phyloP scores from a whole-genome alignment of 2,888 invertebrate genomes.

The Bhutanitis thaidina region DNA sequence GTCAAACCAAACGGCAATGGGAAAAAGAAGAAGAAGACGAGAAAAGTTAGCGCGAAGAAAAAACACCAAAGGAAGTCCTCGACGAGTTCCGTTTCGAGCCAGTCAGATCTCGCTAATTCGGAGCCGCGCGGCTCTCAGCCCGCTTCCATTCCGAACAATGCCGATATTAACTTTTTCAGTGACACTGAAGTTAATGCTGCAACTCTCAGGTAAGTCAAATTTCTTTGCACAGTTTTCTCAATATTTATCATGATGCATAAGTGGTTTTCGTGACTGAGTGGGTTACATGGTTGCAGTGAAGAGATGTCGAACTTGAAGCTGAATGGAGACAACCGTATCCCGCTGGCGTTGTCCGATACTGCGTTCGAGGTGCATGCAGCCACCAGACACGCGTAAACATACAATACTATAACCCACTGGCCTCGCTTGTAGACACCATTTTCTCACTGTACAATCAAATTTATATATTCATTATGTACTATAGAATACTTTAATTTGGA shows the following conservation, averaged over 20 bases:
- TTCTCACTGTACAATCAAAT: neutral
- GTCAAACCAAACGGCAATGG: conserved; percentile 76
- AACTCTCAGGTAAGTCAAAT: conserved; percentile 72
- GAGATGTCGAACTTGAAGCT: conserved; percentile 77
- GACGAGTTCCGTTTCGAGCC: conserved; percentile 74
- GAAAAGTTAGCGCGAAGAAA: conserved; percentile 89
- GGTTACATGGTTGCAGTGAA: conserved; percentile 63
- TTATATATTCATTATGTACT: neutral
- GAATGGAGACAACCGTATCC: conserved; percentile 73
- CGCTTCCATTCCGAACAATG: conserved; percentile 51
- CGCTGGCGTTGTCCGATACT: conserved; percentile 73
- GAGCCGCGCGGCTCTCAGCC: conserved; percentile 61
- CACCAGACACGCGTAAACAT: conserved; percentile 73
- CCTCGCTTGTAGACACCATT: conserved; percentile 37
- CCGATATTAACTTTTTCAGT: conserved; percentile 89
- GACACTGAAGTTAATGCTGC: conserved; percentile 92
- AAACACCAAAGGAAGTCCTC: conserved; percentile 88
- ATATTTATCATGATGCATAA: neutral
- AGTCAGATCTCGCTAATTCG: conserved; percentile 72
- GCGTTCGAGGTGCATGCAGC: conserved; percentile 77
- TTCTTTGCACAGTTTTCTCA: neutral
- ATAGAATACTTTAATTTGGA: neutral
- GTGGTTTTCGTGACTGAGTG: conserved; percentile 23
- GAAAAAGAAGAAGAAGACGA: conserved; percentile 88
- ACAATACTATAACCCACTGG: conserved; percentile 39